phyloP scores from a whole-genome alignment of 2,888 invertebrate genomes.

The Athrips mouffetella region DNA sequence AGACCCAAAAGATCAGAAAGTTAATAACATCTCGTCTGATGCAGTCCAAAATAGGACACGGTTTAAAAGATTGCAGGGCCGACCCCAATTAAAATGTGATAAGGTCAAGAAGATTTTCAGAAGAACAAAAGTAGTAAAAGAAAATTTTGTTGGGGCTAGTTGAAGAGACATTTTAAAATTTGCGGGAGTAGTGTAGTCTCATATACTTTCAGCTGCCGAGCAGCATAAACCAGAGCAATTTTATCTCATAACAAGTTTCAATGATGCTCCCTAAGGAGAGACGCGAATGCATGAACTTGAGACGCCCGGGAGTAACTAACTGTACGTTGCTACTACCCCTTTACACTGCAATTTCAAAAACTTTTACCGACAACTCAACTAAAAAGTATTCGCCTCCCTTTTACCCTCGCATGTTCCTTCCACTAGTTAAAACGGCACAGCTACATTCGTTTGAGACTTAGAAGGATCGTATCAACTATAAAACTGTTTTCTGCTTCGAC shows the following conservation, averaged over 20 bases:
- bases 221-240: constrained; percentile 45
- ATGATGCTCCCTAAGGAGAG: constrained; percentile 41
- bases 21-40: too few relatives aligned
- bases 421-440: background rate
- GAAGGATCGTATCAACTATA: constrained; percentile 18
- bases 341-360: constrained; percentile 13
- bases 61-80: too few relatives aligned
- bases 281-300: constrained; percentile 42
- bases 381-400: constrained; percentile 7
- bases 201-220: constrained; percentile 35
- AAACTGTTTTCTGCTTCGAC: constrained; percentile 25
- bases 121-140: background rate
- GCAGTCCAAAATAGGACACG: too few relatives aligned
- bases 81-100: background rate
- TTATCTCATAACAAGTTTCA: constrained; percentile 54
- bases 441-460: constrained; percentile 13
- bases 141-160: constrained; percentile 1
- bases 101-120: background rate
- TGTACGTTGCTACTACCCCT: constrained; percentile 4
- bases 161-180: constrained; percentile 5
- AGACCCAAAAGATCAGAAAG: too few relatives aligned
- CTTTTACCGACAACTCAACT: constrained; percentile 1
- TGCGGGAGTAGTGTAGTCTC: constrained; percentile 17
- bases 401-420: background rate
- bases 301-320: constrained; percentile 32